Percentiles rank a stretch among this genome's conserved stretches.
Conservation (phyloP, 2,113 vertebrate genomes). For the Mobula hypostoma region DNA sequence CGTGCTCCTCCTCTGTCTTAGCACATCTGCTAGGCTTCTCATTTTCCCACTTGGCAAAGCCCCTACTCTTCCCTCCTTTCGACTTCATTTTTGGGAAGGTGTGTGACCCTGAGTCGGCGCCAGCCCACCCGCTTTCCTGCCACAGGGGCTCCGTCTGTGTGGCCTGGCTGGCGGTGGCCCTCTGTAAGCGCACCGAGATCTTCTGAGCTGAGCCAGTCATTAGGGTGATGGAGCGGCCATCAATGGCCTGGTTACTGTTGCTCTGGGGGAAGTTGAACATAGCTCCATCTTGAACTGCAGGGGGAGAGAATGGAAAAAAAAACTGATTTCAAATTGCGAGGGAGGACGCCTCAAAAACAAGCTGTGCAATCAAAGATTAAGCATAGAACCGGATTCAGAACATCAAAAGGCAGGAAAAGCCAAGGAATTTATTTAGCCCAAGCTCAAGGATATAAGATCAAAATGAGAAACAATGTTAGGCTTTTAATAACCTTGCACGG, state of each 20-base stretch:
- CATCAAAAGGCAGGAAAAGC: neutral
- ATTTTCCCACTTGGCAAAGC: conserved; percentile 84
- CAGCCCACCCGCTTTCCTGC: conserved; percentile 72
- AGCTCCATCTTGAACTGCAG: conserved; percentile 72
- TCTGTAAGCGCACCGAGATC: conserved; percentile 84
- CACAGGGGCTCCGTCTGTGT: conserved; percentile 88
- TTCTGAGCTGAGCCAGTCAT: conserved; percentile 83
- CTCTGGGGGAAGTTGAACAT: conserved; percentile 78
- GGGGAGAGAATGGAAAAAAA: neutral
- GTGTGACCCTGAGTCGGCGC: conserved; percentile 71
- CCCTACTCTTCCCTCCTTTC: conserved; percentile 76
- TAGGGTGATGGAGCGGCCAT: conserved; percentile 79
- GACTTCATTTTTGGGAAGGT: conserved; percentile 95
- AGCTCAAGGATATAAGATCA: neutral
- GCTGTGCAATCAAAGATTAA: neutral
- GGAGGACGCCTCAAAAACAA: neutral
- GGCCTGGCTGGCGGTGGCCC: conserved; percentile 84
- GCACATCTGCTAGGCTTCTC: conserved; percentile 55
- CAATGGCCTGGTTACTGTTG: conserved; percentile 57
- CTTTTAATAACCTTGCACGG: neutral
- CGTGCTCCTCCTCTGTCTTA: conserved; percentile 51
- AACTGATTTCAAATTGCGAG: neutral
- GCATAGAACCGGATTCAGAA: neutral
- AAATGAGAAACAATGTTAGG: neutral
- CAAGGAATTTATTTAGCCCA: neutral